A percentile compares a stretch with the other conserved stretches of the same genome.
Conservation (phyloP, 2,113 vertebrate genomes). For the Pseudorhombus dupliciocellatus region DNA sequence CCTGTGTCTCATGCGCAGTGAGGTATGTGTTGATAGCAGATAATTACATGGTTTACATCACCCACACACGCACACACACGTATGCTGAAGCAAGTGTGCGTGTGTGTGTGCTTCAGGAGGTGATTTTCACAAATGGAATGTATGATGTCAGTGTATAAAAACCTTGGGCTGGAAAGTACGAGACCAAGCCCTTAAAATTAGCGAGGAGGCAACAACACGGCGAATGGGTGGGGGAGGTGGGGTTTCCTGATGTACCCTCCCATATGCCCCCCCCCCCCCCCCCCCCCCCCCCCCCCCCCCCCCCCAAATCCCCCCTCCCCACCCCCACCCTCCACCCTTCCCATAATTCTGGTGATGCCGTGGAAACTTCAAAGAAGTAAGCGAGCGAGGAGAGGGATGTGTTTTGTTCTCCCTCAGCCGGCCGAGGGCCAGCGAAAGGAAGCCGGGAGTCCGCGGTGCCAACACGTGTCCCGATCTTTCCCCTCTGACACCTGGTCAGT, state of each 20-base stretch:
- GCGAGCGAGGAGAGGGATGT: conserved; percentile 43
- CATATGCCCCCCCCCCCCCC: conserved; percentile 31
- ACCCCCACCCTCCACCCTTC: too few relatives aligned
- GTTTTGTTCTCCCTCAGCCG: conserved; percentile 58
- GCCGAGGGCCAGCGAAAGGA: conserved; percentile 43
- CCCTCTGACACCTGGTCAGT: conserved; percentile 51
- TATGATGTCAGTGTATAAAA: conserved; percentile 67
- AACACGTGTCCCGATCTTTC: conserved; percentile 49
- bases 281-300: neutral
- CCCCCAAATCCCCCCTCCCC: too few relatives aligned
- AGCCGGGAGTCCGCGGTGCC: conserved; percentile 29
- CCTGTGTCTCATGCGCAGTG: conserved; percentile 26
- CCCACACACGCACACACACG: conserved; percentile 3
- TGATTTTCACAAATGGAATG: conserved; percentile 76
- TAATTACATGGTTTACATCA: conserved; percentile 57
- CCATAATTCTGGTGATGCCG: conserved; percentile 53
- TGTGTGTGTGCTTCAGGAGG: conserved; percentile 58
- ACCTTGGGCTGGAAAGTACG: conserved; percentile 70
- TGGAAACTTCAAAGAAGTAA: conserved; percentile 73
- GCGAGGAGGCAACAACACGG: conserved; percentile 53
- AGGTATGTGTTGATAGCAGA: conserved; percentile 45
- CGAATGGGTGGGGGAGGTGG: conserved; percentile 50
- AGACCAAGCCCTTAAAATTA: conserved; percentile 62
- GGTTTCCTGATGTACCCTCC: conserved; percentile 63
- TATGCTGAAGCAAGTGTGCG: conserved; percentile 7